Conservation (phyloP, 2,797 vertebrate genomes). For the Morelia viridis region DNA sequence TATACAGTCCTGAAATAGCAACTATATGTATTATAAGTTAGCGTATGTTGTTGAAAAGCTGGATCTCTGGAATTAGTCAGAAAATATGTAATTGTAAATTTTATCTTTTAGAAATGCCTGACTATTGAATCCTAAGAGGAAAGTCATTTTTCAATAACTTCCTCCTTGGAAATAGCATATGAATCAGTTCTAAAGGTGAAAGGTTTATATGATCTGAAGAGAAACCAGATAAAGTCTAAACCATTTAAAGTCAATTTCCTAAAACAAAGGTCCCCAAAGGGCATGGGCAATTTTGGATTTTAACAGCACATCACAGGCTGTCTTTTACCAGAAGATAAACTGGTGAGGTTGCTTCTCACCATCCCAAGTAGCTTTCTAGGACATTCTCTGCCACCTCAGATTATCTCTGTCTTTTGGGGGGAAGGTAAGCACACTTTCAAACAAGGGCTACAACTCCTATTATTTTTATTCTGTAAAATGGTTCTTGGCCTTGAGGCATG, state of each 20-base stretch:
- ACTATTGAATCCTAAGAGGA: neutral
- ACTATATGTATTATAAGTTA: neutral
- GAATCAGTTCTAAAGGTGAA: neutral
- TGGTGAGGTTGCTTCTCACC: neutral
- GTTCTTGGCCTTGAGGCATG: neutral
- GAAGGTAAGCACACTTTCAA: neutral
- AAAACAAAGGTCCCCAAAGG: neutral
- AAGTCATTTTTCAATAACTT: neutral
- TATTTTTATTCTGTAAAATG: neutral
- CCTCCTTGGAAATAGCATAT: neutral
- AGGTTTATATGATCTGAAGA: neutral
- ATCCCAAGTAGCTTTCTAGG: neutral
- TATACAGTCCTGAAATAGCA: neutral
- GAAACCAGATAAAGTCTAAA: neutral
- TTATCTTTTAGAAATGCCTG: neutral
- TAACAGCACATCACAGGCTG: neutral
- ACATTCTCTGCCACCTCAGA: neutral
- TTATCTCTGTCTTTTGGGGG: neutral
- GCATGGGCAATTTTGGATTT: neutral
- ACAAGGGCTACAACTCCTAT: neutral
- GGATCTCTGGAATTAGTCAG: neutral
- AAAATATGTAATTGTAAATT: neutral
- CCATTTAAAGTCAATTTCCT: neutral
- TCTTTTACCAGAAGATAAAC: neutral
- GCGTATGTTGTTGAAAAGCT: neutral